A percentile compares a stretch with the other conserved stretches of the same genome.
These are phyloP conservation scores for Rhagoletis zephyria DNA, from an alignment of 1,140 invertebrate genomes.

Conservation along the genomic window DNA sequence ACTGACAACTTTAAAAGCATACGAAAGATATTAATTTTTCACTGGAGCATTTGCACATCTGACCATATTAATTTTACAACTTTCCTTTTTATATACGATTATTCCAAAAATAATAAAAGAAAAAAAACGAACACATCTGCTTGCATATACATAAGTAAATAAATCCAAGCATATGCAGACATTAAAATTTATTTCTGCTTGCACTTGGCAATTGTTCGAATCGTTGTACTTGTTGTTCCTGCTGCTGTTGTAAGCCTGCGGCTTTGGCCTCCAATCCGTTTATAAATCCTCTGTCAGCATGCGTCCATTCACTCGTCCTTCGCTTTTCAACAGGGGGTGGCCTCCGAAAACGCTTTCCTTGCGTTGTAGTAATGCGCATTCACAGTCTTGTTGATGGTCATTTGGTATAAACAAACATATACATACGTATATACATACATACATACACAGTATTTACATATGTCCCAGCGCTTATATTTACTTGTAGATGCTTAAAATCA, in stretches of 20 bases:
- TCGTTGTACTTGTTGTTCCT: neutral
- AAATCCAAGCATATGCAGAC: no score
- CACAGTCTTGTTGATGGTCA: neutral
- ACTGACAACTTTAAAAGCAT: no score
- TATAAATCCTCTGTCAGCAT: neutral
- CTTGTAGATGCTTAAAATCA: slow-evolving; percentile 1
- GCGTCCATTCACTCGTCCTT: neutral
- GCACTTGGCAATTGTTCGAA: neutral
- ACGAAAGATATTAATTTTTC: no score
- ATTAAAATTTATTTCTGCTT: neutral
- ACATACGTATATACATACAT: no score
- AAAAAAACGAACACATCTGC: neutral
- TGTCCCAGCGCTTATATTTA: neutral
- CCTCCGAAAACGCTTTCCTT: neutral
- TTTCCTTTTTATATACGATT: neutral
- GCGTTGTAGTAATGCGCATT: neutral
- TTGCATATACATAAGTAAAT: neutral
- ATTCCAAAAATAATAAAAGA: no score
- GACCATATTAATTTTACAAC: neutral
- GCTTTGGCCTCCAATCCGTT: slow-evolving; percentile 6
- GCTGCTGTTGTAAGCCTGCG: neutral
- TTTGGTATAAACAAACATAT: neutral
- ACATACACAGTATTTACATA: no score
- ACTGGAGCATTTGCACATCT: neutral
- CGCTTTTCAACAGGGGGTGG: neutral